Conservation (phyloP, 2,888 invertebrate genomes). For the Elegia similella region DNA sequence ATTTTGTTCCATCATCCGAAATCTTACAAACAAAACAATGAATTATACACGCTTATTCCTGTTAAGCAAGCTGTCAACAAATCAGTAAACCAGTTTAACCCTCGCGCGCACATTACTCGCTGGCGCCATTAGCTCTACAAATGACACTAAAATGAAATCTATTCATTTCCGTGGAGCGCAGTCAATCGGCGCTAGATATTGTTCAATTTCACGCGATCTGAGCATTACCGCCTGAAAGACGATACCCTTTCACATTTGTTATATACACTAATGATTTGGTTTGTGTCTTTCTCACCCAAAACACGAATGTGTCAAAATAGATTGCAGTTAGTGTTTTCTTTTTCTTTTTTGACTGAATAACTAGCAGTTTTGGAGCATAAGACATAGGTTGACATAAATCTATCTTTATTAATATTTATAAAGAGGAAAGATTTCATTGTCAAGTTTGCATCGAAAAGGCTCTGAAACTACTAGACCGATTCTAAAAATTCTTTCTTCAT, state of each 20-base stretch:
- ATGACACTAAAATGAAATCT: constrained; percentile 81
- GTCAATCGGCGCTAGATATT: constrained; percentile 76
- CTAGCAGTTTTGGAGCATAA: background rate
- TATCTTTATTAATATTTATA: too few relatives aligned
- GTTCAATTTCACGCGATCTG: constrained; percentile 76
- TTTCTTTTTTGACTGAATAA: background rate
- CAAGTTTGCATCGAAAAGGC: too few relatives aligned
- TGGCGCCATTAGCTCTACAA: constrained; percentile 77
- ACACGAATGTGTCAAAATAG: background rate
- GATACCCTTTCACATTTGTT: constrained; percentile 40
- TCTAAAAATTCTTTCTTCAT: too few relatives aligned
- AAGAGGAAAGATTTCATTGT: too few relatives aligned
- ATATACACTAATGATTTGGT: constrained; percentile 32
- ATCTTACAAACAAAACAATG: too few relatives aligned
- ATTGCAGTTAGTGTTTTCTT: background rate
- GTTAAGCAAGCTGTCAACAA: constrained; percentile 45
- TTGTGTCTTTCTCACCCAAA: constrained; percentile 24
- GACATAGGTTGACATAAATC: too few relatives aligned
- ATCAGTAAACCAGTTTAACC: constrained; percentile 46
- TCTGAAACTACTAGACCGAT: too few relatives aligned
- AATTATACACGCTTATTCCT: background rate
- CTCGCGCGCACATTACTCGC: constrained; percentile 53
- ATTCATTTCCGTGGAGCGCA: constrained; percentile 78
- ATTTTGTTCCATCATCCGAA: too few relatives aligned
- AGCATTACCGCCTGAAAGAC: constrained; percentile 59